Conservation (phyloP, 1,140 invertebrate genomes). For the Acromyrmex heyeri region DNA sequence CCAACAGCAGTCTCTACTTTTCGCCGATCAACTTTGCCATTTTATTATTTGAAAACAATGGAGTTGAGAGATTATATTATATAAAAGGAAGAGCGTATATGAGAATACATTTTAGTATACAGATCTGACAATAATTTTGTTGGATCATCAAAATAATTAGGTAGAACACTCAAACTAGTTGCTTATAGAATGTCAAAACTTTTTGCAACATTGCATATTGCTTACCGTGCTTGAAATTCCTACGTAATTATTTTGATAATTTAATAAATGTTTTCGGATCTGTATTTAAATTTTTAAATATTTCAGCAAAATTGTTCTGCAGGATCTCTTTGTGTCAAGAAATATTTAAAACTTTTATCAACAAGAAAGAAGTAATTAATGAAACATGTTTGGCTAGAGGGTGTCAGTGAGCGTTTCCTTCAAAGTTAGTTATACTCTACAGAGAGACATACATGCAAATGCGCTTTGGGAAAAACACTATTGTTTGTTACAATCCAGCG, state of each 20-base stretch:
- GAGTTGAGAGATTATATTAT: not conserved
- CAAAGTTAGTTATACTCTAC: slow-evolving; percentile 8
- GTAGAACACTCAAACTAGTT: no score
- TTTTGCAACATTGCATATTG: no score
- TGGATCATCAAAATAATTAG: no score
- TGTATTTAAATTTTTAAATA: no score
- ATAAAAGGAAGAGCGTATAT: not conserved
- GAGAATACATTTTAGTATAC: not conserved
- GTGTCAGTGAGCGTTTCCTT: not conserved
- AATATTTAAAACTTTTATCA: not conserved
- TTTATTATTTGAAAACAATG: slow-evolving; percentile 37
- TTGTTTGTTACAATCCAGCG: slow-evolving; percentile 19
- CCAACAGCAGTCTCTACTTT: slow-evolving; percentile 5
- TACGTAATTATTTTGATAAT: no score
- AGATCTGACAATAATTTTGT: no score
- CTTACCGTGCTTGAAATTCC: no score
- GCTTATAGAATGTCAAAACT: no score
- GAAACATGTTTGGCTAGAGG: not conserved
- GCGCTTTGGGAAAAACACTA: not conserved
- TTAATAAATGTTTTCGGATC: no score
- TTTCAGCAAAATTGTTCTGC: no score
- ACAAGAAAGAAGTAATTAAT: not conserved
- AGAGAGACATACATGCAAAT: slow-evolving; percentile 12
- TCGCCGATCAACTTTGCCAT: not conserved
- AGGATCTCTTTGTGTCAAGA: not conserved